phyloP scores from a whole-genome alignment of 2,797 vertebrate species.

The Paramormyrops hopkinsi region DNA sequence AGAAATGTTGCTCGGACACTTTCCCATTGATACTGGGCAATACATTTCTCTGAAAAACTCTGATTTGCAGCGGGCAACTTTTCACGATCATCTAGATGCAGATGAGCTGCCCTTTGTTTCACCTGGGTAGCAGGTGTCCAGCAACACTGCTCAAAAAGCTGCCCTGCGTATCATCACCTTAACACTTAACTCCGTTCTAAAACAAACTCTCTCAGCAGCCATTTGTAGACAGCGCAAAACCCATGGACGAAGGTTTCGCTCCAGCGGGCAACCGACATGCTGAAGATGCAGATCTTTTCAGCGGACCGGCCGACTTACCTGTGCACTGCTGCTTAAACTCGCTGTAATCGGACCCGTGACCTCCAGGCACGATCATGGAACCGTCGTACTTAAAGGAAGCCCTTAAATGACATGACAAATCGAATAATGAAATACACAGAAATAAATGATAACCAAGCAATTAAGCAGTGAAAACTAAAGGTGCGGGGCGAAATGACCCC shows the following conservation, averaged over 20 bases:
- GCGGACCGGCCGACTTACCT: constrained; percentile 62
- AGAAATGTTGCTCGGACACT: not conserved
- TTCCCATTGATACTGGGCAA: not conserved
- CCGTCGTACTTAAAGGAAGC: constrained; percentile 86
- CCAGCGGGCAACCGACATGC: not conserved
- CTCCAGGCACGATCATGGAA: constrained; percentile 75
- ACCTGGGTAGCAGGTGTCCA: not conserved
- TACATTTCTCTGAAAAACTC: not conserved
- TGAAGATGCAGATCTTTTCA: not conserved
- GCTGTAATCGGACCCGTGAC: constrained; percentile 79
- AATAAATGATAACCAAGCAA: not conserved
- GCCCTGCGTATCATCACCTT: not conserved
- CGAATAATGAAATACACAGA: not conserved
- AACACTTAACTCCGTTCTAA: not conserved
- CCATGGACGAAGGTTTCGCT: not conserved
- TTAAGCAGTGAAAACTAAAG: not conserved
- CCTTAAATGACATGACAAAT: constrained; percentile 48
- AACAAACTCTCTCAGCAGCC: not conserved
- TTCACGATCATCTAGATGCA: not conserved
- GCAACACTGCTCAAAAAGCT: not conserved
- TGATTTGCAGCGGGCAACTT: not conserved
- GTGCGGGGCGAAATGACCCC: not conserved
- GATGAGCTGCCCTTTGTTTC: not conserved
- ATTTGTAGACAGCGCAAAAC: not conserved
- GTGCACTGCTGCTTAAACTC: constrained; percentile 83